phyloP scores from a whole-genome alignment of 2,113 vertebrate genomes.

The Pica pica region DNA sequence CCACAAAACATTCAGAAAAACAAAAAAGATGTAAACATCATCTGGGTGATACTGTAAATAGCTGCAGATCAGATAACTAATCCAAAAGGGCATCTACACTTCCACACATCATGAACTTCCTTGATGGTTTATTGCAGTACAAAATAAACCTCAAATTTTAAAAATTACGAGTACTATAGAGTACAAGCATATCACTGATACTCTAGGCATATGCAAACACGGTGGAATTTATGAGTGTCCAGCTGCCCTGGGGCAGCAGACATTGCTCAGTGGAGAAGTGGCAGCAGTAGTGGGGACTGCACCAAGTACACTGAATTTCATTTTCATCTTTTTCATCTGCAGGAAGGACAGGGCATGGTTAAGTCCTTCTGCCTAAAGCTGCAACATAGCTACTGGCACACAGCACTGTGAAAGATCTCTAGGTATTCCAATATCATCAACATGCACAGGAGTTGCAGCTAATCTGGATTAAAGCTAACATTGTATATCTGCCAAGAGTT shows the following conservation, averaged over 20 bases:
- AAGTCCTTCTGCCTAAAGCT: not conserved
- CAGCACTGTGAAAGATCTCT: not conserved
- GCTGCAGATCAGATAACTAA: not conserved
- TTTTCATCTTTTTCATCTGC: not conserved
- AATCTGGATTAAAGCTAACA: not conserved
- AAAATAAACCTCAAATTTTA: not conserved
- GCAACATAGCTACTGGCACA: not conserved
- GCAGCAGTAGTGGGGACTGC: not conserved
- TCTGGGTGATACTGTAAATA: not conserved
- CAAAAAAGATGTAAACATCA: not conserved
- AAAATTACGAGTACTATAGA: not conserved
- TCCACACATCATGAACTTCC: not conserved
- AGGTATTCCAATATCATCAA: not conserved
- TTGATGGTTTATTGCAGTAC: not conserved
- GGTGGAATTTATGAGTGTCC: not conserved
- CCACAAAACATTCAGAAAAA: not conserved
- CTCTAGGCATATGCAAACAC: not conserved
- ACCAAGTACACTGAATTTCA: not conserved
- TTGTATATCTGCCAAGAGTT: not conserved
- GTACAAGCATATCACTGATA: not conserved
- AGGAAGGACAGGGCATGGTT: fast-evolving
- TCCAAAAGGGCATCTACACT: not conserved
- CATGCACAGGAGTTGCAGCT: not conserved
- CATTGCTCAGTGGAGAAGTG: not conserved
- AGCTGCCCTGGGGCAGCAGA: not conserved